Base-by-base conservation (phyloP, 1,140 invertebrate species). In the Bombus terrestris region DNA sequence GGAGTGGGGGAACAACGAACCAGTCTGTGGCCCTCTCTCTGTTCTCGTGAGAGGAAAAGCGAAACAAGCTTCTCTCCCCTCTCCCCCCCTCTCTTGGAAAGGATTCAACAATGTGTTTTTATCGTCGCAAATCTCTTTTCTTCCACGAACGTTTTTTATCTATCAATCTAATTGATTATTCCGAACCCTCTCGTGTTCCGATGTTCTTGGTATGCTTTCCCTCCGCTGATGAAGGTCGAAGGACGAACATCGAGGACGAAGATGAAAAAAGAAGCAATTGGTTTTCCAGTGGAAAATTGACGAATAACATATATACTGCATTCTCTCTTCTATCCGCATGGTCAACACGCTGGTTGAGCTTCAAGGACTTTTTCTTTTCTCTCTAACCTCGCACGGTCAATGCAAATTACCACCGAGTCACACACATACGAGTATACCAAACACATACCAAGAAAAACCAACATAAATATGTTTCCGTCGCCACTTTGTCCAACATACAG, bases 391-490 rank as follows among this genome's bases (percentile, higher is more conserved):
- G 57, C 87, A 82, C 83, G 71, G 73, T 87, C 87, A 69, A 81
- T 81, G 77, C 75, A 74, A 82, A 83, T 85, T 83, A 88, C 68
- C 87, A 89, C 79, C 83, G 88, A 88, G 74, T 69, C 82, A 81
- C 82, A 57, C 62, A 77, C 28, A 43, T 53, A 53, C 18, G 18
- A 68, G 28, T 62, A 62, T 47, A 57, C 39, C 64, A 43, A 73
- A 71, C 78, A 53, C 41, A 25, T 79, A 41, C 43, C 43, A 28
- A 18, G 53, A 59, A 22, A 10, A 69, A 41, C 15, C 10, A 71
- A 57, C 28, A 18, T 32, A 43, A 22, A 35, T 37, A 37, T 37
- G 35, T n/a, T 39, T 37, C 8, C n/a, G 32, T 80, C 15, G 25
- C 41, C 64, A 37, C 25, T 32, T 53, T 32, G 41, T 80, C 43